A percentile compares a stretch with the other conserved stretches of the same genome.
phyloP scores from a whole-genome alignment of 1,140 invertebrate species.

The Globodera rostochiensis region DNA sequence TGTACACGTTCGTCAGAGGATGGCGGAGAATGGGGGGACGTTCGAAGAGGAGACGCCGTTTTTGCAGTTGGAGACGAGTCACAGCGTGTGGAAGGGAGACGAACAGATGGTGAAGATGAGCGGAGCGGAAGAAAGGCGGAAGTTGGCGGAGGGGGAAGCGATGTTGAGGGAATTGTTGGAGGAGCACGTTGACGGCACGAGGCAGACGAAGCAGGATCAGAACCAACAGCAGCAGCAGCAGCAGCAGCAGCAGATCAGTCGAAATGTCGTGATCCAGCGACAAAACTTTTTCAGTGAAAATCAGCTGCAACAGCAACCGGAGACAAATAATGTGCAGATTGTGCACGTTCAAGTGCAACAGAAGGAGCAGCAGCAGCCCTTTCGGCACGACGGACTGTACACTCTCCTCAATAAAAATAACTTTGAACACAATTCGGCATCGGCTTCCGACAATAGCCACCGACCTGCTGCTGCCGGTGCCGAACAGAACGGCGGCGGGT shows the following conservation, averaged over 20 bases:
- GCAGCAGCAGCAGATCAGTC: not conserved
- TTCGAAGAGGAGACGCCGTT: constrained; percentile 8
- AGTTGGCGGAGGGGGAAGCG: not conserved
- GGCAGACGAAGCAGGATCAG: not conserved
- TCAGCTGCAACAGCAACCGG: not conserved
- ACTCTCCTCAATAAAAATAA: not conserved
- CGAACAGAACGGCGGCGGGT: not conserved
- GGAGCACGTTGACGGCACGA: not conserved
- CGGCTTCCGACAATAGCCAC: not conserved
- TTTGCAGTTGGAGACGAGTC: not conserved
- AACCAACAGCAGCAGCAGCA: not conserved
- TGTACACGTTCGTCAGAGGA: not conserved
- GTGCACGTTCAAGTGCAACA: constrained; percentile 4
- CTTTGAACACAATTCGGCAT: not conserved
- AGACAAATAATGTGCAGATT: not conserved
- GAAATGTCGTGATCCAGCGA: not conserved
- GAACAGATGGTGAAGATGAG: constrained; percentile 9
- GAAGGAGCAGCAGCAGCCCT: not conserved
- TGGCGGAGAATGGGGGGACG: not conserved
- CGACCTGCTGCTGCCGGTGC: not conserved
- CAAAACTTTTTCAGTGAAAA: not conserved
- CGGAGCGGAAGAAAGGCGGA: not conserved
- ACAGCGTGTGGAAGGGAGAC: not conserved
- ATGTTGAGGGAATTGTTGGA: not conserved
- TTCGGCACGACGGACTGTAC: not conserved